Conservation (phyloP, 2,113 vertebrate species). For the Colius striatus region DNA sequence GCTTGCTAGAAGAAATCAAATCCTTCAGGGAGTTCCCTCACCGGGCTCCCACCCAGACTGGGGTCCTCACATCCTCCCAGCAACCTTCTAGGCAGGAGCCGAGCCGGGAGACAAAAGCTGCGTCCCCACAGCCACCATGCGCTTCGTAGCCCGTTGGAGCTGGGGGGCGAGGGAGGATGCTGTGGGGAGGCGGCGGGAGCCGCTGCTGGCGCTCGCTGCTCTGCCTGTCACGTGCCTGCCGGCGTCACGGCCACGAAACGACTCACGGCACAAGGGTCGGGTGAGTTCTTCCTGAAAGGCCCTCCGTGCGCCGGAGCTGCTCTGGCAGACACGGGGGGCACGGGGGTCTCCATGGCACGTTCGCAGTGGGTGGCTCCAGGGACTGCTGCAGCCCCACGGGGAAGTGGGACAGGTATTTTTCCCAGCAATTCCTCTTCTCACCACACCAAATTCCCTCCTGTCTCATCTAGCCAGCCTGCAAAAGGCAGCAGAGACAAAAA, state of each 20-base stretch:
- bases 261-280: background rate
- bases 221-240: background rate
- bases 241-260: background rate
- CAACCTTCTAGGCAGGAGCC: background rate
- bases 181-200: background rate
- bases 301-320: background rate
- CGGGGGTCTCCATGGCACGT: rapidly evolving
- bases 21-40: background rate
- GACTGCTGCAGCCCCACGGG: background rate
- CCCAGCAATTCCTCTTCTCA: background rate
- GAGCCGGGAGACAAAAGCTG: background rate
- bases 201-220: background rate
- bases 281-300: background rate
- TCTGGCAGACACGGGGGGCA: background rate
- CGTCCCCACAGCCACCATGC: rapidly evolving
- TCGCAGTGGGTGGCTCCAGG: background rate
- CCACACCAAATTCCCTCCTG: background rate
- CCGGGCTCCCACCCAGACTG: background rate
- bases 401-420: background rate
- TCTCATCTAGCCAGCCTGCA: rapidly evolving
- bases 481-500: background rate
- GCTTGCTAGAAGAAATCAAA: background rate
- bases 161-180: background rate
- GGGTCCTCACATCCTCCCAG: background rate
- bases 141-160: background rate